phyloP scores from a whole-genome alignment of 2,113 vertebrate genomes.

The Poecile atricapillus region DNA sequence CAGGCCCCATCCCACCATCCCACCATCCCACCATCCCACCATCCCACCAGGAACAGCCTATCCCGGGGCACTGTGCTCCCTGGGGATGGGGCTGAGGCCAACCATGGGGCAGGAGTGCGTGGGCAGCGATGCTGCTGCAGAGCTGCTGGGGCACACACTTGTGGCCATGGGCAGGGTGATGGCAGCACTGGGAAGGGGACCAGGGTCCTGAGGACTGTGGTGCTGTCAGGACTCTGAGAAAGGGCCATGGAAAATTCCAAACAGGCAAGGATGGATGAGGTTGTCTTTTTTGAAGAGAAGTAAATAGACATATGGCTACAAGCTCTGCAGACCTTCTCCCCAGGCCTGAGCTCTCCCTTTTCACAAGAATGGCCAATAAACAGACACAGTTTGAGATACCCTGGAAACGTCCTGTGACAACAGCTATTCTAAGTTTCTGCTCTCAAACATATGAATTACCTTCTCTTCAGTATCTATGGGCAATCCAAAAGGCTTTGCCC shows the following conservation, averaged over 20 bases:
- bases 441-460: not conserved
- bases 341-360: not conserved
- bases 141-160: accelerated
- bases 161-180: accelerated
- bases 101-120: too few relatives aligned
- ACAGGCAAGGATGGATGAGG: not conserved
- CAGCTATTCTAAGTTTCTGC: not conserved
- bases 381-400: not conserved
- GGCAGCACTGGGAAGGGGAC: not conserved
- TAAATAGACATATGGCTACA: not conserved
- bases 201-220: too few relatives aligned
- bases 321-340: not conserved
- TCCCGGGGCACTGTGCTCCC: accelerated
- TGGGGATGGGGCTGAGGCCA: not conserved
- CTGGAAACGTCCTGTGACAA: not conserved
- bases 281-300: not conserved
- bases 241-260: not conserved
- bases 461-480: not conserved
- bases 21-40: too few relatives aligned
- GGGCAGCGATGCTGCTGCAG: accelerated
- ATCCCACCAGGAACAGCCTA: not conserved
- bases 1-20: too few relatives aligned
- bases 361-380: not conserved
- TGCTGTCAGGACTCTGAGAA: not conserved
- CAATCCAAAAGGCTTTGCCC: not conserved